Base-by-base conservation (phyloP, 2,113 vertebrate species). In the Atractosteus spatula region DNA sequence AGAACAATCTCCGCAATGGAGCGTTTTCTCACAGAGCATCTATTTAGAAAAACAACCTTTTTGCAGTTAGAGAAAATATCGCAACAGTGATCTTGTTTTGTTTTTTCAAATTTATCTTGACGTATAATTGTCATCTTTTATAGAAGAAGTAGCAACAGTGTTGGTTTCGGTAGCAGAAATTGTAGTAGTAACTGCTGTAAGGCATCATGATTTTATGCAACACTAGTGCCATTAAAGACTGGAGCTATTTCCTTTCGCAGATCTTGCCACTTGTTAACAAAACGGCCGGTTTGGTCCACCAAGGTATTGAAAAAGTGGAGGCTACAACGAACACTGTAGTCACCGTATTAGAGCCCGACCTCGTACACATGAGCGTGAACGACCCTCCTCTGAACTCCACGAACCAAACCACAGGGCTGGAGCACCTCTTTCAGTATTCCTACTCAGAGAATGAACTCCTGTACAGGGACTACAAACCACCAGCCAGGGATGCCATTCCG, bases 211-310 rank as follows among this genome's bases (percentile, higher is more conserved):
- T 93, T 81, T 84, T 89, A 77, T 95, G 94, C 84, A 96, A 96
- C 82, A 91, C 88, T 71, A 95, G 91, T 77, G 91, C 91, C 74
- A 92, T 95, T 74, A 95, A 92, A 83, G 92, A 94, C 89, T 94
- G 94, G 94, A 92, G 93, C 80, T 88, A 89, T 42, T 94, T 96
- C 72, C 89, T 96, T 66, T 93, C 93, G 7, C 93, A 93, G 77
- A 92, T 96, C 59, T 76, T 95, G 72, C 95, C 95, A 71, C 91
- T 92, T 3, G 82, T 95, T 75, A 95, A 94, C 84, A 92, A 90
- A 80, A 94, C 93, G 8, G 84, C 91, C 7, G 91, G 85, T 47
- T 83, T 95, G 79, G 90, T 93, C 8, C 90, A 88, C 77, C 86
- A 89, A 78, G 77, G 80, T 17, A 74, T 89, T 55, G 84, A 85